Evolutionary conservation across 2,797 vertebrate species (phyloP), one percentile per base, ranked within the genome.

Genomic region (Sitta carolinensis): DNA sequence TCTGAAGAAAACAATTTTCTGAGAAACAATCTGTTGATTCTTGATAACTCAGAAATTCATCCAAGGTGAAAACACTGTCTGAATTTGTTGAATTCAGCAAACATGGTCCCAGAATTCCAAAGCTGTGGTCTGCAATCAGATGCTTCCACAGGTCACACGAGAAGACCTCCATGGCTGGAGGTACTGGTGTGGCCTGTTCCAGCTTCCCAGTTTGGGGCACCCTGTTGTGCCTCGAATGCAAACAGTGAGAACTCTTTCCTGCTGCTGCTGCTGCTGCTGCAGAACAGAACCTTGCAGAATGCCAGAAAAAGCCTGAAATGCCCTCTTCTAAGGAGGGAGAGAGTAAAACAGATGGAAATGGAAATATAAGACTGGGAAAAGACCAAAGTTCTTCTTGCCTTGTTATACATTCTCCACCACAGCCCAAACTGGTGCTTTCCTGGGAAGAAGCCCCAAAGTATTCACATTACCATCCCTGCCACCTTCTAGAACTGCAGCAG

Each of bases 21-120:
- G 89, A 94, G 72, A 85, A 95, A 87, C 18, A 68, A 25, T 84
- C 75, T 59, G 7, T 51, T 85, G 9, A 8, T 81, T 89, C 81
- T 95, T 93, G 92, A 95, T 95, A 95, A 93, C 75, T 91, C 64
- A 70, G 69, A 92, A 87, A 89, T 89, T 85, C 27, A 80, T 75
- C 34, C 0, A 4, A 87, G 87, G 57, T 83, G 30, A 11, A 67
- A 67, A 18, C 32, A 52, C 8, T 52, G 40, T 12, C 32, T 79
- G 84, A 82, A 92, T 55, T 12, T 9, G 8, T 57, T 75, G 54
- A 64, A 76, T 55, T 77, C 51, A 76, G 38, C 30, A 92, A 76
- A 73, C 1, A 1, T 0, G 1, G 17, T 25, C 36, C 40, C 32
- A 30, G 26, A 84, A 63, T 79, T 79, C 59, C 1, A 0, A 77